Evolutionary conservation across 2,888 invertebrate genomes (phyloP), one percentile per base, ranked within the genome.

Genomic region (Creontiades dilutus): DNA sequence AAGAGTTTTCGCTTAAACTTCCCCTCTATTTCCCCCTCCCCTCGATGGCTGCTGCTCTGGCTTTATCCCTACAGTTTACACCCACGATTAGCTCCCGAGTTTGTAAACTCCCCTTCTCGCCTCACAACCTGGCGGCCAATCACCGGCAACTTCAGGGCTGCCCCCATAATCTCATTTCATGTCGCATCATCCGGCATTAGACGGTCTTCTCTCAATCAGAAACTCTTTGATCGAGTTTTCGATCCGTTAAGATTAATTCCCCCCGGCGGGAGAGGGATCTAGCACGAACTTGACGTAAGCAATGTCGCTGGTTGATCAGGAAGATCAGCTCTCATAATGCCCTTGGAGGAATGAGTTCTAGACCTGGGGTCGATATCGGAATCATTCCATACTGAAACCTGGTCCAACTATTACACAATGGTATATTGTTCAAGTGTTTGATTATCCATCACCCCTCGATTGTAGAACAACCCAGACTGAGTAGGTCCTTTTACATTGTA

Each of bases 141-240:
- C 78, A 46, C 78, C 47, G 28, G 78, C 78, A 78, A 78, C 78
- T 78, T 78, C 37, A 78, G 78, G 47, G 78, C n/a, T 12, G 78
- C 46, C 47, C 28, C 46, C 11, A 46, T 78, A 78, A 78, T 78
- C 78, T 78, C 78, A 78, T 78, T 78, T 46, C 37, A 78, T 37
- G 78, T 78, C 78, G 78, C 78, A 78, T 78, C 78, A 78, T 78
- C 78, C 19, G 37, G 28, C 46, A 47, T 19, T 78, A 78, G 37
- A 78, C 46, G 78, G 47, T 37, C 47, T 78, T 78, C 47, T 78
- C 78, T 78, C 78, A 78, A 78, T 78, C 78, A 78, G 78, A 78
- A 37, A 78, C 78, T 78, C 78, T 47, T 78, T 78, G 78, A 78
- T 78, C 46, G 78, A 78, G 19, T 78, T 78, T 78, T 78, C 78